Evolutionary conservation across 2,888 invertebrate genomes (phyloP).

Genomic region (Meloe dianella): DNA sequence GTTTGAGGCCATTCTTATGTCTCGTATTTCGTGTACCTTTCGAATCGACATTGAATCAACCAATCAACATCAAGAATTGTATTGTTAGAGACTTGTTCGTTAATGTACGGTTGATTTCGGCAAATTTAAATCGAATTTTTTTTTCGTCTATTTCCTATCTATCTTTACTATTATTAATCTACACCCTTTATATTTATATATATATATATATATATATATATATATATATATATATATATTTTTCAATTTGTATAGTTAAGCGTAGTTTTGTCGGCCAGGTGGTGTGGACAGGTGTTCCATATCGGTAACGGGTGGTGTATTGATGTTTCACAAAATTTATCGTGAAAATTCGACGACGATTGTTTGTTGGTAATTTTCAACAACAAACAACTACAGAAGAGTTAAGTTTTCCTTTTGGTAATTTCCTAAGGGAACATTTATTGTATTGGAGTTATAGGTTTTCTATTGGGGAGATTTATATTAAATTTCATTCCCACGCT

Average conservation of each 20-base stretch:
- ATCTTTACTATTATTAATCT: not conserved
- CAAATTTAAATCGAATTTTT: not conserved
- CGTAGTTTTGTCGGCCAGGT: slow-evolving; percentile 26
- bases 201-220: too few relatives aligned
- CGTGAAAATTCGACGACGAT: too few relatives aligned
- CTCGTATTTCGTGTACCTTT: not conserved
- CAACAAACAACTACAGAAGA: not conserved
- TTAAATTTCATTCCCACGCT: not conserved
- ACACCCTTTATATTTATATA: slow-evolving; percentile 15
- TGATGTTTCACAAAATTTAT: too few relatives aligned
- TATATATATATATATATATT: too few relatives aligned
- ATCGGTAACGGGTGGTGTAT: too few relatives aligned
- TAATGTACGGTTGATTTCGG: not conserved
- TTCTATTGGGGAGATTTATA: not conserved
- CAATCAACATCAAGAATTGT: not conserved
- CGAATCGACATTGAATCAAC: not conserved
- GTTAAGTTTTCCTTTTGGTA: not conserved
- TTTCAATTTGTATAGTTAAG: slow-evolving; percentile 21
- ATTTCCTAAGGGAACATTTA: not conserved
- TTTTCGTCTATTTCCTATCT: not conserved
- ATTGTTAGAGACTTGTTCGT: not conserved
- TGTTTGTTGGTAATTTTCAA: not conserved
- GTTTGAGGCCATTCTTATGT: not conserved
- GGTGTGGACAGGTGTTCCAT: slow-evolving; percentile 28
- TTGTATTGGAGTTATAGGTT: not conserved